Base-by-base conservation (phyloP, 2,113 vertebrate genomes). In the Potamarius usumacintae region DNA sequence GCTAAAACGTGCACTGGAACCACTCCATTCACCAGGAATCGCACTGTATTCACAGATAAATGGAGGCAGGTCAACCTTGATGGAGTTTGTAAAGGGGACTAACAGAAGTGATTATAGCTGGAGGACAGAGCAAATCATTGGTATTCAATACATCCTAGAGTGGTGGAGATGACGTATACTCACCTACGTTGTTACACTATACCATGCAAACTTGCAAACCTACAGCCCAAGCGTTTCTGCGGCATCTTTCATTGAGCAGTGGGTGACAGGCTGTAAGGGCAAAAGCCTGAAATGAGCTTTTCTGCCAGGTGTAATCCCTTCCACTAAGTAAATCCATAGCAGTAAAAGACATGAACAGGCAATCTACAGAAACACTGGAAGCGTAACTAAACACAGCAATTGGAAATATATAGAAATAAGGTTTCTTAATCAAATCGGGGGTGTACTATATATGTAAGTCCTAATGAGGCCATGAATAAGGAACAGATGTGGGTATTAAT, bases 401-500 rank as follows among this genome's bases (percentile, higher is more conserved):
- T 20, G 42, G 42, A 42, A 42, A 42, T 42, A 20, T 60, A 60
- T 20, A 8, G 30, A 20, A 48, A 74, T 74, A 7, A 22, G 60
- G 6, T 30, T 74, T 74, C 30, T 74, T 18, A 74, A 18, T 74
- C 34, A 74, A 42, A 7, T 34, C 48, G 17, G 34, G 15, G 20
- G 67, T 72, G 18, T 42, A 72, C 27, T 48, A 7, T 48, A 74
- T 42, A 5, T 42, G 18, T 52, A 52, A 77, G 20, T 76, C 6
- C 8, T 77, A 77, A 77, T 52, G 42, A 76, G 34, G 34, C 34
- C 72, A 76, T 76, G 18, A 76, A 48, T 76, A 76, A 77, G 74
- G 48, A 77, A 77, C 74, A 77, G 48, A 77, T 77, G 74, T 77
- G 74, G 48, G 9, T 25, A 53, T 78, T 78, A 78, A 78, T 78